A percentile compares a stretch with the other conserved stretches of the same genome.
Evolutionary conservation across 1,140 invertebrate genomes (phyloP).

Genomic region (Neuroterus valhalla): DNA sequence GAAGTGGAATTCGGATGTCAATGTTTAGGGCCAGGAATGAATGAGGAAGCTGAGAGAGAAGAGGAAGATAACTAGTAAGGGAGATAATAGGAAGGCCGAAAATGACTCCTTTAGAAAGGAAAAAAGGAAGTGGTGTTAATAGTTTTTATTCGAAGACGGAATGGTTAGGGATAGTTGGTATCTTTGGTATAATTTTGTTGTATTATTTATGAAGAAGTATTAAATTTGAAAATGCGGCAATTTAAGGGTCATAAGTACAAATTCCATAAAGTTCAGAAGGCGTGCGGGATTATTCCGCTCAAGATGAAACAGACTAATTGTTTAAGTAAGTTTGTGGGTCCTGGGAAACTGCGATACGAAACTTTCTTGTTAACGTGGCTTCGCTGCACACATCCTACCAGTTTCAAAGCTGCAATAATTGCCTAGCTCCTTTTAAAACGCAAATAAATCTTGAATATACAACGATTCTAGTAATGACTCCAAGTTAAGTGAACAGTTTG

Average conservation of each 20-base stretch:
- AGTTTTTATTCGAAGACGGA: no score
- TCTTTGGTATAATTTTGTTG: no score
- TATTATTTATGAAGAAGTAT: no score
- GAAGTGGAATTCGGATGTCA: no score
- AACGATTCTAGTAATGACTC: constrained; percentile 25
- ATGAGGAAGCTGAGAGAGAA: no score
- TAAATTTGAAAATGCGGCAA: no score
- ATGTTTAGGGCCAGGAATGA: no score
- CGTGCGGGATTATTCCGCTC: not conserved
- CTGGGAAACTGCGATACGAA: constrained; percentile 27
- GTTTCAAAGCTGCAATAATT: constrained; percentile 13
- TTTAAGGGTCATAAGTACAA: not conserved
- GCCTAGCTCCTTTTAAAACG: constrained; percentile 5
- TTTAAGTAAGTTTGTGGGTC: constrained; percentile 28
- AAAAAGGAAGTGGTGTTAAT: no score
- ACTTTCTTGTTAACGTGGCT: constrained; percentile 21
- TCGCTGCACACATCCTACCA: not conserved
- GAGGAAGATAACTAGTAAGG: no score
- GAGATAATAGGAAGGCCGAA: no score
- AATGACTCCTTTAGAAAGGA: no score
- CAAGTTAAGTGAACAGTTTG: constrained; percentile 3
- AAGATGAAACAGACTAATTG: constrained; percentile 27
- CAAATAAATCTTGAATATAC: constrained; percentile 24
- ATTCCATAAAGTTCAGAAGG: constrained; percentile 18
- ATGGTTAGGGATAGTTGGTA: no score